Percentiles rank a stretch among this genome's conserved stretches.
Conservation (phyloP, 2,797 vertebrate genomes). For the Kryptolebias ocellatus region DNA sequence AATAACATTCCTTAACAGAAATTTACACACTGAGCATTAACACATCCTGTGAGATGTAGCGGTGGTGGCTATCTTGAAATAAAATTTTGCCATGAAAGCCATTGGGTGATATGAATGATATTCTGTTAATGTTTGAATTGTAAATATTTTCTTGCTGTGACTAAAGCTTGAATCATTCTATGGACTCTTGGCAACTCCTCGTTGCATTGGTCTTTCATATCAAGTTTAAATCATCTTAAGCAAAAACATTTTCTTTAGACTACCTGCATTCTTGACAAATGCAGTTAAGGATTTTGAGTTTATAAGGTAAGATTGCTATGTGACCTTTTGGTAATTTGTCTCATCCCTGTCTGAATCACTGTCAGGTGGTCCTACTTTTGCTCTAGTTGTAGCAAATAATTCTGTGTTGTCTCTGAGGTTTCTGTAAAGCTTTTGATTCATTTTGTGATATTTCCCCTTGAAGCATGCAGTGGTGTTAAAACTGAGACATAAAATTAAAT, state of each 20-base stretch:
- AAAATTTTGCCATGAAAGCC: too few relatives aligned
- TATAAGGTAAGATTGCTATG: constrained; percentile 11
- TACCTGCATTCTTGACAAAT: constrained; percentile 17
- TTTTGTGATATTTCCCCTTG: constrained; percentile 23
- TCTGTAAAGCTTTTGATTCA: constrained; percentile 16
- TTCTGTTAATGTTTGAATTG: too few relatives aligned
- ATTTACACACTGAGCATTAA: too few relatives aligned
- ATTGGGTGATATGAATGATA: too few relatives aligned
- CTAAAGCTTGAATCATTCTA: not conserved
- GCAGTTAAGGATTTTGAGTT: constrained; percentile 5
- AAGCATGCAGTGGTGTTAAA: not conserved
- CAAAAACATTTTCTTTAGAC: not conserved
- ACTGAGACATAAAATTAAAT: not conserved
- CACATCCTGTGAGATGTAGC: too few relatives aligned
- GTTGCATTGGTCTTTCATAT: not conserved
- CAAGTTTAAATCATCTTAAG: not conserved
- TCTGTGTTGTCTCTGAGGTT: constrained; percentile 19
- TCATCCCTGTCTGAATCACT: constrained; percentile 38
- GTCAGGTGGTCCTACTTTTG: constrained; percentile 53
- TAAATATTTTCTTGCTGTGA: too few relatives aligned
- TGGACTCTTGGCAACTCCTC: not conserved
- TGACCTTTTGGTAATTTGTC: constrained; percentile 31
- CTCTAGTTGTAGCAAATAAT: constrained; percentile 23
- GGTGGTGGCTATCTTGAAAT: too few relatives aligned
- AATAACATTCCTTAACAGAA: too few relatives aligned